A percentile compares a stretch with the other conserved stretches of the same genome.
phyloP scores from a whole-genome alignment of 2,797 vertebrate species.

The Acestrorhynchus altus region DNA sequence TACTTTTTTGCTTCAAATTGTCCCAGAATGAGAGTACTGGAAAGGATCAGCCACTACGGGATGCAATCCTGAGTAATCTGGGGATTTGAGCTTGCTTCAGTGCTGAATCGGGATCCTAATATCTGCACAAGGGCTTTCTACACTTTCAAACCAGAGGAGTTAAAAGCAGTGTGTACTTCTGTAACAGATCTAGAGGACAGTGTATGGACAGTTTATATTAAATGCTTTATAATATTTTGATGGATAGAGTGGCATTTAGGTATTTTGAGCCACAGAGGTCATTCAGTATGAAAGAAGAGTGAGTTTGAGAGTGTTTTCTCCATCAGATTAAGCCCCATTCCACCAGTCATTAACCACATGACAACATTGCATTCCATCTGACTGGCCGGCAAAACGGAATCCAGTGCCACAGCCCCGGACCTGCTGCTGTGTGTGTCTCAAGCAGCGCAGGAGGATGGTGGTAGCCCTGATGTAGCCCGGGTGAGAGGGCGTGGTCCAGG shows the following conservation, averaged over 20 bases:
- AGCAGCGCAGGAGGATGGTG: constrained; percentile 40
- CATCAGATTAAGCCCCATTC: constrained; percentile 38
- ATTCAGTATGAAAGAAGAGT: background rate
- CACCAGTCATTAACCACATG: constrained; percentile 36
- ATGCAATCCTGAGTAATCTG: constrained; percentile 54
- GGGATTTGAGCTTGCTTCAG: constrained; percentile 58
- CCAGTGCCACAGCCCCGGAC: constrained; percentile 7
- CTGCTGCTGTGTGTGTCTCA: constrained; percentile 25
- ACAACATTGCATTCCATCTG: constrained; percentile 32
- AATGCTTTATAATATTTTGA: background rate
- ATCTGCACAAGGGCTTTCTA: background rate
- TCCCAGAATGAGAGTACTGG: constrained; percentile 29
- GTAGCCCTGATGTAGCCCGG: constrained; percentile 35
- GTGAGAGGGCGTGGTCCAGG: background rate
- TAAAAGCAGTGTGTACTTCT: background rate
- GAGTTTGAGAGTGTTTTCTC: background rate
- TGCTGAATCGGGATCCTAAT: constrained; percentile 21
- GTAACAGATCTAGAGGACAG: background rate
- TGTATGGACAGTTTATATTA: background rate
- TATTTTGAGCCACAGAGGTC: background rate
- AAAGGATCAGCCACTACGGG: constrained; percentile 11
- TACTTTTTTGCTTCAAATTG: background rate
- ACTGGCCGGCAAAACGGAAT: constrained; percentile 26
- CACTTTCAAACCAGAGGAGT: background rate
- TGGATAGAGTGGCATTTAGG: background rate